Evolutionary conservation across 1,140 invertebrate genomes (phyloP), one percentile per base, ranked within the genome.

Genomic region (Phortica variegata): DNA sequence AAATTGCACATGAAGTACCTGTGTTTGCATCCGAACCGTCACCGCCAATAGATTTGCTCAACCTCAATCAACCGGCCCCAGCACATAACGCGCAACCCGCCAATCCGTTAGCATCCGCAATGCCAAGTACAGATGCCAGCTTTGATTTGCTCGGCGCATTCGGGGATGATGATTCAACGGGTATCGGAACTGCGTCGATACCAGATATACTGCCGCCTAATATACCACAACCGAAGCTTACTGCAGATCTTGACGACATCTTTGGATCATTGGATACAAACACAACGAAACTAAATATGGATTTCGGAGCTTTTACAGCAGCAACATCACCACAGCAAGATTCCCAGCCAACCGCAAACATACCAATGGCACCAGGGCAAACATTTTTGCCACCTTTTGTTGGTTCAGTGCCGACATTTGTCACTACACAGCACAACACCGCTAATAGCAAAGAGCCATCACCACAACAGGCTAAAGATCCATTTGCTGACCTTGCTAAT

Each of bases 61-160:
- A 82, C 60, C 54, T 82, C n/a, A 80, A 77, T 54, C 73, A 73
- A 40, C 65, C 73, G 16, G 23, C 40, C 36, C 49, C 17, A 65
- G 49, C 49, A 47, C 49, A 15, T 42, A 42, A 12, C 42, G 52
- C 49, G 13, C 47, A 46, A 17, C 33, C 55, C 29, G 34, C 58
- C 19, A 37, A 58, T 60, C 46, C 61, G 2, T 48, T 51, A 54
- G 69, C 50, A 29, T 76, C 47, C 65, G 79, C 60, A n/a, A 70
- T 59, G 65, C 78, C 70, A n/a, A 62, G 65, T 39, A 80, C 82
- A 58, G 70, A 73, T 46, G 70, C 70, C 32, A 73, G 70, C 37
- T 82, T 84, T 58, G 86, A 88, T 78, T 74, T 88, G 38, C 76
- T 89, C 15, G 83, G 80, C 26, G 83, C 79, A 18, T 82, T 86